Conservation (phyloP, 2,113 vertebrate species). For the Pantherophis guttatus region DNA sequence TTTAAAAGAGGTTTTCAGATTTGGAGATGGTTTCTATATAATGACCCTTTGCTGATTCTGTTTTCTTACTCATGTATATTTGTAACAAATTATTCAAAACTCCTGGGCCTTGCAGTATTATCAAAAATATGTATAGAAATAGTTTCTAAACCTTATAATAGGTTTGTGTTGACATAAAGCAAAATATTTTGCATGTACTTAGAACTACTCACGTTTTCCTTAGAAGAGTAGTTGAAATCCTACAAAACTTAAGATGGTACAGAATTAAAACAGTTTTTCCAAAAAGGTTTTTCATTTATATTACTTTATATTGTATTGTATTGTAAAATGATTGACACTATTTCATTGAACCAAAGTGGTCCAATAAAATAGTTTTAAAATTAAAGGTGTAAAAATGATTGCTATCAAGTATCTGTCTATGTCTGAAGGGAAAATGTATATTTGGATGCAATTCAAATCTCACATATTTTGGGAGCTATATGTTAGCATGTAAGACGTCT, state of each 20-base stretch:
- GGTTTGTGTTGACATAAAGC: accelerated
- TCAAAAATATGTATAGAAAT: neutral
- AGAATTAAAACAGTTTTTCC: neutral
- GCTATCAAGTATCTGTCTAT: neutral
- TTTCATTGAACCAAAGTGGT: neutral
- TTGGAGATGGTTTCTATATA: neutral
- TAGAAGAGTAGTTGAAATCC: neutral
- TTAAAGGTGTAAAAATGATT: neutral
- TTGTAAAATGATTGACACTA: neutral
- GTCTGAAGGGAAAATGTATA: neutral
- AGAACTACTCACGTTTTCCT: neutral
- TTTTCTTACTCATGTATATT: neutral
- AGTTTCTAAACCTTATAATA: neutral
- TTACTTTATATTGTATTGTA: neutral
- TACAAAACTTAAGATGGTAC: neutral
- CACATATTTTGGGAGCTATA: too few relatives aligned
- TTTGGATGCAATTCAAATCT: neutral
- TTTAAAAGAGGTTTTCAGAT: neutral
- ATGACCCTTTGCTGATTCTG: neutral
- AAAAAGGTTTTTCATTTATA: neutral
- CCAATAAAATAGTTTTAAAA: neutral
- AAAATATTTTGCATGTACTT: neutral
- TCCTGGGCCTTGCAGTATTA: neutral
- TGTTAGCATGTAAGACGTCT: neutral
- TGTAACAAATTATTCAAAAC: neutral